Conservation (phyloP, 2,113 vertebrate genomes). For the Vimba vimba region DNA sequence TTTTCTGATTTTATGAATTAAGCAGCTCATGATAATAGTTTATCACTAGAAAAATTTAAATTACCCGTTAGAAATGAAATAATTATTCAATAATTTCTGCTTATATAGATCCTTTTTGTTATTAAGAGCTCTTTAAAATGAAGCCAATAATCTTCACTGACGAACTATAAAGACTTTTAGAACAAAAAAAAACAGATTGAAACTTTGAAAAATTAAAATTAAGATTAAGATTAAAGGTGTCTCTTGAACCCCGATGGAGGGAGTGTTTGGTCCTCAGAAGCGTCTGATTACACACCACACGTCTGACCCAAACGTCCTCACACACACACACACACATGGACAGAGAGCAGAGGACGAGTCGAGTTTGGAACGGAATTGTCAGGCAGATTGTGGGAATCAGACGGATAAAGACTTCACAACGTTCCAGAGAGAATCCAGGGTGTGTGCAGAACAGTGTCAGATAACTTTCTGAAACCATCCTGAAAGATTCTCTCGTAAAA, state of each 20-base stretch:
- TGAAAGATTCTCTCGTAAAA: constrained; percentile 12
- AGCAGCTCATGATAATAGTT: too few species aligned
- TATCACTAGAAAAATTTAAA: too few species aligned
- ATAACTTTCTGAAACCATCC: constrained; percentile 11
- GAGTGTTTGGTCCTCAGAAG: too few species aligned
- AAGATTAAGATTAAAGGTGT: too few species aligned
- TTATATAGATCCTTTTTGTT: too few species aligned
- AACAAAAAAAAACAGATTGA: neutral
- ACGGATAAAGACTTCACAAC: neutral
- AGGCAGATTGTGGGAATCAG: constrained; percentile 16
- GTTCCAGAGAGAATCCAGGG: neutral
- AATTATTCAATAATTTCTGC: too few species aligned
- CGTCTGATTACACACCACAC: neutral
- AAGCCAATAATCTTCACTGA: neutral
- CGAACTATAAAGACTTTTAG: neutral
- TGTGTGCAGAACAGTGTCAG: constrained; percentile 16
- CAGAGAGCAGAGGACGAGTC: neutral
- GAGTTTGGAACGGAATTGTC: neutral
- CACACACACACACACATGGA: neutral
- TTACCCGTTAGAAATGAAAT: too few species aligned
- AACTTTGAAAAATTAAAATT: too few species aligned
- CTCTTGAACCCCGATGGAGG: too few species aligned
- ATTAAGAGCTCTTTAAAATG: too few species aligned
- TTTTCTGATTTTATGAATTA: too few species aligned
- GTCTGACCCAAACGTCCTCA: neutral